Evolutionary conservation across 2,888 invertebrate species (phyloP).

Genomic region (Himalopsyche tibetana): DNA sequence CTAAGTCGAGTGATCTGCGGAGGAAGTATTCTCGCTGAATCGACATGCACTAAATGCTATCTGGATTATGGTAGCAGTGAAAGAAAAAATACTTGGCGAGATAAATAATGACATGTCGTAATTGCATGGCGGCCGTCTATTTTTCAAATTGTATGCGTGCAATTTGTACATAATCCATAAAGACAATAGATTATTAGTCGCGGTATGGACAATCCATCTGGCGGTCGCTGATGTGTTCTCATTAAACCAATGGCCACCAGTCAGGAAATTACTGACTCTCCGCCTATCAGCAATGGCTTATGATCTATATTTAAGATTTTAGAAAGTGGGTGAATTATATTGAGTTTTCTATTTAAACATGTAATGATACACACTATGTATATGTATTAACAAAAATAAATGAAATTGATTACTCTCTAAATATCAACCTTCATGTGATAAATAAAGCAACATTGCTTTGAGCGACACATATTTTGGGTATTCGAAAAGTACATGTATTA

Average conservation of each 20-base stretch:
- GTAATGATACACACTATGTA: no score
- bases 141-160: constrained; percentile 30
- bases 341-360: no score
- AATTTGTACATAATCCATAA: constrained; percentile 43
- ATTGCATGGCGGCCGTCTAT: background rate
- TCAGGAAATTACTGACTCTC: background rate
- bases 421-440: no score
- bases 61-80: constrained; percentile 47
- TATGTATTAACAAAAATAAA: no score
- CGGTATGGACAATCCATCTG: constrained; percentile 6
- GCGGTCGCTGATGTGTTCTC: background rate
- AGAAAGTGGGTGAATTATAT: no score
- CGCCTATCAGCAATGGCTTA: background rate
- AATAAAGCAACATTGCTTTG: no score
- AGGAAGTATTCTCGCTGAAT: constrained; percentile 26
- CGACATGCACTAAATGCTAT: constrained; percentile 54
- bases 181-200: constrained; percentile 17
- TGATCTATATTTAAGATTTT: no score
- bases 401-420: no score
- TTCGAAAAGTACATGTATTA: no score
- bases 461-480: no score
- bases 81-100: constrained; percentile 38
- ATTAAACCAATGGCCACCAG: background rate
- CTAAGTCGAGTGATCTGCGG: constrained; percentile 6
- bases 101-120: constrained; percentile 42